These are phyloP conservation scores for Malacoraja senta DNA, from an alignment of 2,797 vertebrate species.

Conservation along the genomic window DNA sequence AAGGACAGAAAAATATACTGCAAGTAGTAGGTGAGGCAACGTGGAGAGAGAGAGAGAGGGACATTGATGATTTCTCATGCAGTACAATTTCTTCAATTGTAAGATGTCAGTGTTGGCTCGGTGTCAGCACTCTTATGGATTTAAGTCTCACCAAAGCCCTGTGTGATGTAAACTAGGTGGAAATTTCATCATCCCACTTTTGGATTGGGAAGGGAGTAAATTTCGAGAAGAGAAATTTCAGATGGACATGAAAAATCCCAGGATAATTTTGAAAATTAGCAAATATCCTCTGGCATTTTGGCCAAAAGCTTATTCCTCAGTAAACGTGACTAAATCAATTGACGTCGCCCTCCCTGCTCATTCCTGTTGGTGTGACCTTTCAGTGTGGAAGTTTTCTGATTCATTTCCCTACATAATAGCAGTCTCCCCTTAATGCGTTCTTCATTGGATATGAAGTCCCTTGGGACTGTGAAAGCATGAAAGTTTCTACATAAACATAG, in stretches of 20 bases:
- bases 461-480: background rate
- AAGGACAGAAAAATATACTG: too few species aligned
- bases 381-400: background rate
- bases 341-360: background rate
- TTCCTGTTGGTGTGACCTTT: background rate
- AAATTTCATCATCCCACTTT: background rate
- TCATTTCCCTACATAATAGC: background rate
- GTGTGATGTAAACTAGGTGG: background rate
- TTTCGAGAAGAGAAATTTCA: background rate
- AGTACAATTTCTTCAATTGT: background rate
- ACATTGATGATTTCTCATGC: too few species aligned
- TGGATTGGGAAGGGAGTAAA: background rate
- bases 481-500: background rate
- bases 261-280: background rate
- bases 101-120: background rate
- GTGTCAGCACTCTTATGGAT: background rate
- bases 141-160: background rate
- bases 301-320: background rate
- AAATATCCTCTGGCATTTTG: background rate
- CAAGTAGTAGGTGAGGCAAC: too few species aligned
- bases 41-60: too few species aligned
- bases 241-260: background rate
- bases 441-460: background rate
- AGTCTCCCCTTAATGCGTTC: background rate
- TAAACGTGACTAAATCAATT: background rate